These are phyloP conservation scores for Agapornis roseicollis DNA, from an alignment of 2,113 vertebrate species.

Conservation along the genomic window DNA sequence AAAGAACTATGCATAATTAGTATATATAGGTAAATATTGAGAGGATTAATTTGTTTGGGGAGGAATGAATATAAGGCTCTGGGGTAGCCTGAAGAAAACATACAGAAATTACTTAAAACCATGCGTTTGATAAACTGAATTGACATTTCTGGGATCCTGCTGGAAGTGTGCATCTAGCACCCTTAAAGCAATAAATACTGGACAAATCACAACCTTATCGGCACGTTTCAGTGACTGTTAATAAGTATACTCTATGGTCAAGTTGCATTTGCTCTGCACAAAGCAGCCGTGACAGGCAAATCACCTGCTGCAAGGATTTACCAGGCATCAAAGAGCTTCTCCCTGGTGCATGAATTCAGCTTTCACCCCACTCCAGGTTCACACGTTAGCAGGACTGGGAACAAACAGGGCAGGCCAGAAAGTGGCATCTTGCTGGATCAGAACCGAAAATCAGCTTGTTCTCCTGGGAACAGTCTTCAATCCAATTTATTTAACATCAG, in stretches of 20 bases:
- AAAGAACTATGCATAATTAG: neutral
- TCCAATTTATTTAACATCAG: neutral
- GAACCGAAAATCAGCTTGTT: neutral
- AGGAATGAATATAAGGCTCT: neutral
- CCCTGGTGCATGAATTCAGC: neutral
- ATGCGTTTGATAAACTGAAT: neutral
- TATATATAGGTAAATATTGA: neutral
- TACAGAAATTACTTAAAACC: neutral
- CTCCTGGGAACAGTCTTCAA: neutral
- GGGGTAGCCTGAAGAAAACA: neutral
- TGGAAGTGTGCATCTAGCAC: neutral
- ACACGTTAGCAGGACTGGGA: fast-evolving
- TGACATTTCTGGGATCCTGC: neutral
- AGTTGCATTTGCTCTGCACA: neutral
- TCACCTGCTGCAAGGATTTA: neutral
- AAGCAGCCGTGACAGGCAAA: fast-evolving
- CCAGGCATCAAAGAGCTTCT: neutral
- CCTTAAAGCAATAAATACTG: neutral
- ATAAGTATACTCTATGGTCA: neutral
- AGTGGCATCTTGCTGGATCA: neutral
- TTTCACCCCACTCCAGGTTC: neutral
- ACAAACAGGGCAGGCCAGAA: neutral
- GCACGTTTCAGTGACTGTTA: neutral
- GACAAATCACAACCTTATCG: fast-evolving
- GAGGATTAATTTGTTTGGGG: neutral